A percentile compares a stretch with the other conserved stretches of the same genome.
Evolutionary conservation across 2,797 vertebrate genomes (phyloP).

Genomic region (Xenops minutus): DNA sequence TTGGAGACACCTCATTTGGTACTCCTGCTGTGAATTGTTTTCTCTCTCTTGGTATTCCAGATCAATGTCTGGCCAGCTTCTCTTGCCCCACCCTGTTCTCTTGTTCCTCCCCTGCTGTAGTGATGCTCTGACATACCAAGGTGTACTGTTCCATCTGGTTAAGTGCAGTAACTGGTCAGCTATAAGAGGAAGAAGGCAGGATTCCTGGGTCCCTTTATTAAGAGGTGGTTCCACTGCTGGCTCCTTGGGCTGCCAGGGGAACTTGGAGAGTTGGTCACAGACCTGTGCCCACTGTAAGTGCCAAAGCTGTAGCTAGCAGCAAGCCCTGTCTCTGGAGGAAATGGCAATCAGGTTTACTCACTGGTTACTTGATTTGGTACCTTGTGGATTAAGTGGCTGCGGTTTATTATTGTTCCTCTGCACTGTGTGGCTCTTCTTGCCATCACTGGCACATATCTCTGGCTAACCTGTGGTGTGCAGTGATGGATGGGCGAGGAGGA

Average conservation of each 20-base stretch:
- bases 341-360: rapidly evolving
- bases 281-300: too few species aligned
- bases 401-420: background rate
- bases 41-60: background rate
- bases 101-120: rapidly evolving
- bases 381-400: background rate
- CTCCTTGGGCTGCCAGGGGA: background rate
- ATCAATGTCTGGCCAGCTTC: background rate
- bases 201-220: background rate
- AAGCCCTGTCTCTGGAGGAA: background rate
- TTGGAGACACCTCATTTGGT: background rate
- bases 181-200: background rate
- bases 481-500: background rate
- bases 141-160: background rate
- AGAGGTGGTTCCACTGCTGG: background rate
- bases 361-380: background rate
- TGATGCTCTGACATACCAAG: background rate
- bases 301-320: background rate
- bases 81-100: background rate
- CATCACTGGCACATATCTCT: rapidly evolving
- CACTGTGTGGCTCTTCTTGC: background rate
- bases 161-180: background rate
- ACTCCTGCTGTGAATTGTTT: background rate
- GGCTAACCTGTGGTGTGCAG: background rate
- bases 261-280: background rate